Base-by-base conservation (phyloP, 2,888 invertebrate species). In the Girardia tigrina region DNA sequence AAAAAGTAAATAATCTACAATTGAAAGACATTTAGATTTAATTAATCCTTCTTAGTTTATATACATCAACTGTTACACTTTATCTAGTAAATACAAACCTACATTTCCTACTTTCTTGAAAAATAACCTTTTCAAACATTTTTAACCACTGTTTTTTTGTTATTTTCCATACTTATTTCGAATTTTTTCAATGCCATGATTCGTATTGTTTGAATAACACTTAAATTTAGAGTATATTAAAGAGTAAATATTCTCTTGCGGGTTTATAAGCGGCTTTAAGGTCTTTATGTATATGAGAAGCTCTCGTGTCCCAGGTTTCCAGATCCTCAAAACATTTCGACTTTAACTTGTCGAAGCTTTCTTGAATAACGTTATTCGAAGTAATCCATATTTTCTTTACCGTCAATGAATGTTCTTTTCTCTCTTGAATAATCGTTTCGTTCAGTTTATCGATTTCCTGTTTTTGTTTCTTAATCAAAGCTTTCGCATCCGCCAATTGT, bases 311-410 rank as follows among this genome's bases (percentile, higher is more conserved):
- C 56, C 56, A 56, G n/a, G 23, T 6, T n/a, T 56, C 56, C 56
- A 56, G 56, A 56, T 56, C 56, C 23, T n/a, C 23, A 16, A 56
- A 56, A n/a, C 56, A 56, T 56, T 56, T 56, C n/a, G 56, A 56
- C 23, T 56, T 56, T n/a, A 56, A 56, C n/a, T 56, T 56, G 23
- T 56, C 56, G n/a, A 56, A 56, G n/a, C 56, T 56, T 56, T 56
- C 56, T 56, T 56, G 56, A 56, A 56, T 56, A 56, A 56, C 56
- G 23, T 56, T 56, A n/a, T 56, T 56, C n/a, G 56, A 56, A 8
- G 56, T 56, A 16, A 56, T 12, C 56, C 56, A 56, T 12, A 56
- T 56, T 56, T 56, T 56, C n/a, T 4, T 56, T 2, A 56, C n/a
- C n/a, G n/a, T 56, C 4, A 56, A 23, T 2, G 56, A 20, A 56